Evolutionary conservation across 2,888 invertebrate species (phyloP).

Genomic region (Meganola albula): DNA sequence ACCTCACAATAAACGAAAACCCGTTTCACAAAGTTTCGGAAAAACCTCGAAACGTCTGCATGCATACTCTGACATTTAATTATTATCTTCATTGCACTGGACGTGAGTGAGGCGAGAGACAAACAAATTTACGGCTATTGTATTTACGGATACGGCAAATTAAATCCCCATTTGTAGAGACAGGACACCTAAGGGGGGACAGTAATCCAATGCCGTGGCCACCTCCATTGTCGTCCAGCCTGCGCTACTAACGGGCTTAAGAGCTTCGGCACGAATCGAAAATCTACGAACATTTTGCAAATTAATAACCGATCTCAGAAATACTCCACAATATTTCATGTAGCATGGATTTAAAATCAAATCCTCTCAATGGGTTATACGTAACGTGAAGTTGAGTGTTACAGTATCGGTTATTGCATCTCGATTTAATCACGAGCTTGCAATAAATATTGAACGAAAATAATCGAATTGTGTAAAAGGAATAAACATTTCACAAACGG

Average conservation of each 20-base stretch:
- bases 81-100: conserved; percentile 32
- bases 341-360: conserved; percentile 13
- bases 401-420: conserved; percentile 8
- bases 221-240: conserved; percentile 56
- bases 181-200: conserved; percentile 45
- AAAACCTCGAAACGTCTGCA: background rate
- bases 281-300: conserved; percentile 54
- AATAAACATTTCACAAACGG: too few relatives aligned
- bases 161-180: conserved; percentile 65
- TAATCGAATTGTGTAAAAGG: too few relatives aligned
- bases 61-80: conserved; percentile 12
- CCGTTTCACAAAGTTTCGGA: background rate
- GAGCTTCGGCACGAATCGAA: conserved; percentile 44
- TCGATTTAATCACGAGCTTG: background rate
- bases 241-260: conserved; percentile 56
- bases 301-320: conserved; percentile 59
- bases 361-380: conserved; percentile 8
- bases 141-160: conserved; percentile 66
- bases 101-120: conserved; percentile 36
- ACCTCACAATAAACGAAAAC: conserved; percentile 1
- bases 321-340: conserved; percentile 23
- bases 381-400: conserved; percentile 9
- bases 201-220: conserved; percentile 59
- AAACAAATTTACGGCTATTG: conserved; percentile 59
- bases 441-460: conserved; percentile 6